Percentiles rank a stretch among this genome's conserved stretches.
Conservation (phyloP, 2,888 invertebrate species). For the Anorthoa munda region DNA sequence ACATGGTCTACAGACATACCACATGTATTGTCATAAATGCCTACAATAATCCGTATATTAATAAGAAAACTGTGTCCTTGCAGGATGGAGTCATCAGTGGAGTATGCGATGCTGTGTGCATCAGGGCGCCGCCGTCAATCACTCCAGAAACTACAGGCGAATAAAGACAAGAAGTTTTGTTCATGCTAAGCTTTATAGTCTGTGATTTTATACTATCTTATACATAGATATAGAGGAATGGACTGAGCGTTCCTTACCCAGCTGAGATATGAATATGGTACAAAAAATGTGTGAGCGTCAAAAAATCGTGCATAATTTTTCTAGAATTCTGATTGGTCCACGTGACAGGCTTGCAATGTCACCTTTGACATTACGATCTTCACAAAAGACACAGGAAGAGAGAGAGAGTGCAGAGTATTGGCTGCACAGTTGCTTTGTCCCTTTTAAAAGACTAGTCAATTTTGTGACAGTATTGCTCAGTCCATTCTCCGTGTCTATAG, state of each 20-base stretch:
- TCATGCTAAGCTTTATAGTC: slow-evolving; percentile 79
- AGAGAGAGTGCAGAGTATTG: too few relatives aligned
- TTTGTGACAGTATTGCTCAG: background rate
- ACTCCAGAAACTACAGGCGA: slow-evolving; percentile 85
- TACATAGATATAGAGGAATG: slow-evolving; percentile 27
- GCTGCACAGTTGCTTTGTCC: background rate
- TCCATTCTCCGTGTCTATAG: background rate
- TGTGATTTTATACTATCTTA: slow-evolving; percentile 75
- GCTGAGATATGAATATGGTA: background rate
- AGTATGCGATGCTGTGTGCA: slow-evolving; percentile 92
- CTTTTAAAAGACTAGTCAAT: background rate
- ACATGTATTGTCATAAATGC: background rate
- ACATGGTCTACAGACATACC: background rate
- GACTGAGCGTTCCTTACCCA: background rate
- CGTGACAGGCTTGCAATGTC: too few relatives aligned
- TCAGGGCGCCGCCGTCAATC: slow-evolving; percentile 86
- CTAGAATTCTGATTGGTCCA: background rate
- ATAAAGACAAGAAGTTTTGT: slow-evolving; percentile 84
- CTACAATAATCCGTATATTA: background rate
- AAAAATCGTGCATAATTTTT: background rate
- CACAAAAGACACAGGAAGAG: background rate
- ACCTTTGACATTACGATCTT: too few relatives aligned
- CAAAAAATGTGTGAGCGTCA: background rate
- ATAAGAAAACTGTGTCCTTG: slow-evolving; percentile 57
- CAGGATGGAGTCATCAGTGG: slow-evolving; percentile 93